Percentiles rank a stretch among this genome's conserved stretches.
phyloP scores from a whole-genome alignment of 2,888 invertebrate genomes.

The Aelia acuminata region DNA sequence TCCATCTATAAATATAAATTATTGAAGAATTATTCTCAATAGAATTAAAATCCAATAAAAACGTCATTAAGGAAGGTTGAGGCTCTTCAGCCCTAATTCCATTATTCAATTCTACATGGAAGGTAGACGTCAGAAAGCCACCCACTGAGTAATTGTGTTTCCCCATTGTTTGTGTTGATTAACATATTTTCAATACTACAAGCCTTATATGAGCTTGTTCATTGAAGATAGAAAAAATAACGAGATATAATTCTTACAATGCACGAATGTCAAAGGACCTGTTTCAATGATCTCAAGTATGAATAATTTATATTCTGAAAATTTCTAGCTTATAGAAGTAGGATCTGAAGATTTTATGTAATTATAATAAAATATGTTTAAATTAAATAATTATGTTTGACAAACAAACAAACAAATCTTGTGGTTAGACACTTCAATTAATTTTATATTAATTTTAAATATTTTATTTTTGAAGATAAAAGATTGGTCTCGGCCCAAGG shows the following conservation, averaged over 20 bases:
- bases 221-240: neutral
- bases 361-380: too few species aligned
- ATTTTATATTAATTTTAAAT: too few species aligned
- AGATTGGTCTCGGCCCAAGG: too few species aligned
- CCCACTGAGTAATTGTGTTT: neutral
- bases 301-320: neutral
- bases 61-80: neutral
- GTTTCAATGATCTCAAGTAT: neutral
- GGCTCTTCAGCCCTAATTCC: neutral
- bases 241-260: neutral
- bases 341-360: too few species aligned
- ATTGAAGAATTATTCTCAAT: neutral
- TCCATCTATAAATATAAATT: too few species aligned
- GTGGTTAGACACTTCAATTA: too few species aligned
- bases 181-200: slow-evolving; percentile 7
- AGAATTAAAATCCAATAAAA: neutral
- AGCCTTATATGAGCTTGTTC: neutral
- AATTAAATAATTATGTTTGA: too few species aligned
- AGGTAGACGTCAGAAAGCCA: neutral
- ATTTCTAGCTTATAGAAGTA: neutral
- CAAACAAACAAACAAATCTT: too few species aligned
- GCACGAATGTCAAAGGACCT: neutral
- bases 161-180: neutral
- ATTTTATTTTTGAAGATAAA: too few species aligned
- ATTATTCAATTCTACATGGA: too few species aligned